Conservation (phyloP, 2,113 vertebrate species). For the Phainopepla nitens region DNA sequence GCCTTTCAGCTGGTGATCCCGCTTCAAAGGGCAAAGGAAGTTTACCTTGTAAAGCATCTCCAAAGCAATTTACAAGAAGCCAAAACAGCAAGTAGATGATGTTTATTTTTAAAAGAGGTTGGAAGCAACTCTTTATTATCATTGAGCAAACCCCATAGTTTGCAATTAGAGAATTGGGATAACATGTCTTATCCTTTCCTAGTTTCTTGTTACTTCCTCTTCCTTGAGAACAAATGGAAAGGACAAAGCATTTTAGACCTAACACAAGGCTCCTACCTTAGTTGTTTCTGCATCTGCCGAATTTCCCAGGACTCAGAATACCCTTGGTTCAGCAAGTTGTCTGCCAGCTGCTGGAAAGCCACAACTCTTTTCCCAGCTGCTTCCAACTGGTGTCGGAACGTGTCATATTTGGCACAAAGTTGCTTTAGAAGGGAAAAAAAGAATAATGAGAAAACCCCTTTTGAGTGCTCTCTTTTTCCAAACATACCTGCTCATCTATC, state of each 20-base stretch:
- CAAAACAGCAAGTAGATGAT: neutral
- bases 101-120: neutral
- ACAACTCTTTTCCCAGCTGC: slow-evolving; percentile 69
- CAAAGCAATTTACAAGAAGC: neutral
- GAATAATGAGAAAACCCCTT: neutral
- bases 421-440: slow-evolving; percentile 65
- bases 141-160: neutral
- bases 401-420: slow-evolving; percentile 77
- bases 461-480: neutral
- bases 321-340: slow-evolving; percentile 66
- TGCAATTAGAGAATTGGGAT: neutral
- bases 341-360: slow-evolving; percentile 69
- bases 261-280: slow-evolving; percentile 71
- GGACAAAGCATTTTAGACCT: neutral
- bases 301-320: slow-evolving; percentile 69
- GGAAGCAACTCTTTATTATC: neutral
- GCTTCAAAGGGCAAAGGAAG: neutral
- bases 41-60: neutral
- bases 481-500: neutral
- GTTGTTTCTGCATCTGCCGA: slow-evolving; percentile 66
- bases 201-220: neutral
- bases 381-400: slow-evolving; percentile 78
- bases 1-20: neutral
- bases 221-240: accelerated
- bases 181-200: neutral